phyloP scores from a whole-genome alignment of 64 coral and sea anemone genomes.

The Platygyra sinensis region DNA sequence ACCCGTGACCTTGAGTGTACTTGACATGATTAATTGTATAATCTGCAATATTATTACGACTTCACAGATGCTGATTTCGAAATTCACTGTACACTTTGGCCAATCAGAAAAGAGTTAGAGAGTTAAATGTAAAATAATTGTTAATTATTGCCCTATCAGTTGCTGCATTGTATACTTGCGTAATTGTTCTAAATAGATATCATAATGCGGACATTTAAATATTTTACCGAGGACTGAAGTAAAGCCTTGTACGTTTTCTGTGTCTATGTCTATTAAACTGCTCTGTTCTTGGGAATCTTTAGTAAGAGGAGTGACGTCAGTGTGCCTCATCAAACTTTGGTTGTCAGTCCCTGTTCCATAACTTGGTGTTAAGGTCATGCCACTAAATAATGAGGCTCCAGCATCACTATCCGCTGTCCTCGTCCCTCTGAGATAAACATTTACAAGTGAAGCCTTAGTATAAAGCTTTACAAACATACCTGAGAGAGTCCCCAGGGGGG shows the following conservation, averaged over 20 bases:
- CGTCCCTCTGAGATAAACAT: background rate
- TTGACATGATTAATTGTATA: too few species aligned
- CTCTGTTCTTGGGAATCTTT: background rate
- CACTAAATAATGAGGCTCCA: conserved; percentile 15
- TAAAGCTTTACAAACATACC: too few species aligned
- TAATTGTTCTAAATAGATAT: background rate
- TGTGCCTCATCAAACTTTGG: background rate
- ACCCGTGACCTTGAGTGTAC: too few species aligned
- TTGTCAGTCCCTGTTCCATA: background rate
- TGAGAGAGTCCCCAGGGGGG: too few species aligned
- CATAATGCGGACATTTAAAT: background rate
- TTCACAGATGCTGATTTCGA: too few species aligned
- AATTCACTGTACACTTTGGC: too few species aligned
- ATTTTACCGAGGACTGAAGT: background rate
- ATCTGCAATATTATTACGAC: too few species aligned
- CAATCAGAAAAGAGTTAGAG: too few species aligned
- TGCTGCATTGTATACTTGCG: too few species aligned
- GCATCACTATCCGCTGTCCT: background rate
- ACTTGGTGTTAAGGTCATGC: conserved; percentile 22
- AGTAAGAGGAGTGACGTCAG: background rate
- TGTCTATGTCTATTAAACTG: background rate
- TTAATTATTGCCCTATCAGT: background rate
- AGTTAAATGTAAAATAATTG: background rate
- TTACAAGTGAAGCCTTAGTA: background rate
- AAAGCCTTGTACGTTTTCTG: background rate